Evolutionary conservation across 2,888 invertebrate genomes (phyloP).

Genomic region (Mesochorus sp.): DNA sequence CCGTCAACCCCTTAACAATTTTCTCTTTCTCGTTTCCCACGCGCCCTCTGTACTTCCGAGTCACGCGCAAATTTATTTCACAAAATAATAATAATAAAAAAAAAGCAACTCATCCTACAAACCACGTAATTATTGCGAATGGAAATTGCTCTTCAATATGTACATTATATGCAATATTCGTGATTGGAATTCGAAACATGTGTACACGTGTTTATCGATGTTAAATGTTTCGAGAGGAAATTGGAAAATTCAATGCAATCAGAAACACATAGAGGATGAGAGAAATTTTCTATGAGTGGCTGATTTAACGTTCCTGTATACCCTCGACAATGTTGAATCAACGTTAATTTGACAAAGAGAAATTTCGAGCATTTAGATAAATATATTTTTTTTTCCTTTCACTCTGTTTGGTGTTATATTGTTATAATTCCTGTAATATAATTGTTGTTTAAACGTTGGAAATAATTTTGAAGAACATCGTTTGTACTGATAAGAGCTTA

Average conservation of each 20-base stretch:
- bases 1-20: neutral
- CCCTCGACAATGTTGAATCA: too few species aligned
- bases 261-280: neutral
- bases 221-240: neutral
- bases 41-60: neutral
- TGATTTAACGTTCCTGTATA: neutral
- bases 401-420: too few species aligned
- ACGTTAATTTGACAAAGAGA: too few species aligned
- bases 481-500: too few species aligned
- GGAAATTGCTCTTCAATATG: constrained; percentile 13
- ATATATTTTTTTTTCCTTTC: too few species aligned
- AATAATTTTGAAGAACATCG: too few species aligned
- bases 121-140: constrained; percentile 16
- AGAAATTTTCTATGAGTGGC: neutral
- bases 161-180: neutral
- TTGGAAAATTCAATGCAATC: neutral
- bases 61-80: constrained; percentile 18
- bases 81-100: neutral
- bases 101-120: neutral
- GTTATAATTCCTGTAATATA: too few species aligned
- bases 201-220: neutral
- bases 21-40: constrained; percentile 1
- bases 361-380: too few species aligned
- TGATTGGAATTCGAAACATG: neutral
- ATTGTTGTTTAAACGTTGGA: too few species aligned